Percentiles rank a stretch among this genome's conserved stretches.
Evolutionary conservation across 2,888 invertebrate species (phyloP).

Genomic region (Branchipolynoe longqiensis): DNA sequence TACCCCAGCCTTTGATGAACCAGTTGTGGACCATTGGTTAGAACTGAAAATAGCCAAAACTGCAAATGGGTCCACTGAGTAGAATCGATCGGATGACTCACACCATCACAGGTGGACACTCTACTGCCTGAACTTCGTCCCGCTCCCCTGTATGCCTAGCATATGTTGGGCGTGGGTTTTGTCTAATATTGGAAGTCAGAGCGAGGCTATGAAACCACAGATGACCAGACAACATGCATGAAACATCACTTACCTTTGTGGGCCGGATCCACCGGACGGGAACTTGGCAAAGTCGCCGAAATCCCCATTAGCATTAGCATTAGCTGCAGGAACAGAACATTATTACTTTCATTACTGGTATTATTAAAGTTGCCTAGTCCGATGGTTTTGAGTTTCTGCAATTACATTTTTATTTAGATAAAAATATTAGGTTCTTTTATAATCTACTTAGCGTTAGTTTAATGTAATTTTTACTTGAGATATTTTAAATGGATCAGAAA

Average conservation of each 20-base stretch:
- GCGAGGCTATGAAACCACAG: neutral
- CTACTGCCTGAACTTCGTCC: no score
- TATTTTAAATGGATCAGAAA: neutral
- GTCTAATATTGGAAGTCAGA: neutral
- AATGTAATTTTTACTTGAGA: neutral
- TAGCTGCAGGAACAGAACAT: conserved; percentile 19
- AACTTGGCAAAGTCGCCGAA: conserved; percentile 64
- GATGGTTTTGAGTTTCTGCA: neutral
- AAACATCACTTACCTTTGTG: conserved; percentile 49
- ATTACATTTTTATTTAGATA: no score
- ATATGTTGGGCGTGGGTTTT: no score
- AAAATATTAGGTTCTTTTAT: no score
- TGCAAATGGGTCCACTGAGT: no score
- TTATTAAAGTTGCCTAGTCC: neutral
- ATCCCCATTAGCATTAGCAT: conserved; percentile 64
- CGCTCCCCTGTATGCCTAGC: no score
- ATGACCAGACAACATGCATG: neutral
- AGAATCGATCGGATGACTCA: no score
- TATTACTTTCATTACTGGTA: neutral
- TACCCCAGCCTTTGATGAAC: no score
- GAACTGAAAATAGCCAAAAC: no score
- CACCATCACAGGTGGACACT: no score
- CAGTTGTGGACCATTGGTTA: no score
- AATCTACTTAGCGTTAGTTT: neutral
- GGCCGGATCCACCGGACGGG: conserved; percentile 6